These are phyloP conservation scores for Syrphus vitripennis DNA, from an alignment of 2,888 invertebrate genomes.

Conservation along the genomic window DNA sequence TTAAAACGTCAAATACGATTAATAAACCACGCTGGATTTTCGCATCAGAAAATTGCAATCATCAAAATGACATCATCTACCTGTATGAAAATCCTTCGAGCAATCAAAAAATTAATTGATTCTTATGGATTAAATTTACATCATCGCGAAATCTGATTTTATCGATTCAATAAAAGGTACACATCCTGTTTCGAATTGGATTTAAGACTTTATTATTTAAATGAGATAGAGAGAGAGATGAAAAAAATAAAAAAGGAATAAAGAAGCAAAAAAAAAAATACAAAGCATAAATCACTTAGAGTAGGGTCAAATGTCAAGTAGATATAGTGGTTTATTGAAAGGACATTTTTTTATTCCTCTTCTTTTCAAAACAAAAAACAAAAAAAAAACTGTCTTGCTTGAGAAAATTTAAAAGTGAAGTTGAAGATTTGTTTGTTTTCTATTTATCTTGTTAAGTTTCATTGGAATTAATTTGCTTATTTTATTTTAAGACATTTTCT, in stretches of 20 bases:
- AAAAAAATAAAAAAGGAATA: neutral
- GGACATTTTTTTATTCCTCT: too few relatives aligned
- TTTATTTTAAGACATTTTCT: too few relatives aligned
- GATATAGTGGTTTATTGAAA: neutral
- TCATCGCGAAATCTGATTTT: neutral
- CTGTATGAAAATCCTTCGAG: neutral
- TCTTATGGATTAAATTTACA: slow-evolving; percentile 5
- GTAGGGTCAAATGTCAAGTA: neutral
- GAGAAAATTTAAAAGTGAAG: too few relatives aligned
- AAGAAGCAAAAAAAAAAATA: neutral
- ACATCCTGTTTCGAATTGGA: neutral
- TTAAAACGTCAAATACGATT: slow-evolving; percentile 26
- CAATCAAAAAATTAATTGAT: slow-evolving; percentile 23
- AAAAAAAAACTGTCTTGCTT: too few relatives aligned
- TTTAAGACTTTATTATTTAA: neutral
- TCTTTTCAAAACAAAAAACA: too few relatives aligned
- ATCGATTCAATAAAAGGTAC: neutral
- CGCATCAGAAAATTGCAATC: neutral
- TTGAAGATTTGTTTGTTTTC: too few relatives aligned
- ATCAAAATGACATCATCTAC: neutral
- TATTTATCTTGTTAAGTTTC: too few relatives aligned
- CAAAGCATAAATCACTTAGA: neutral
- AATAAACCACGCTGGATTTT: neutral
- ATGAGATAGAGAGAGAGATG: neutral
- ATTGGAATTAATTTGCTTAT: too few relatives aligned